These are phyloP conservation scores for Anarhynchus alexandrinus DNA, from an alignment of 2,113 vertebrate species.

Conservation along the genomic window DNA sequence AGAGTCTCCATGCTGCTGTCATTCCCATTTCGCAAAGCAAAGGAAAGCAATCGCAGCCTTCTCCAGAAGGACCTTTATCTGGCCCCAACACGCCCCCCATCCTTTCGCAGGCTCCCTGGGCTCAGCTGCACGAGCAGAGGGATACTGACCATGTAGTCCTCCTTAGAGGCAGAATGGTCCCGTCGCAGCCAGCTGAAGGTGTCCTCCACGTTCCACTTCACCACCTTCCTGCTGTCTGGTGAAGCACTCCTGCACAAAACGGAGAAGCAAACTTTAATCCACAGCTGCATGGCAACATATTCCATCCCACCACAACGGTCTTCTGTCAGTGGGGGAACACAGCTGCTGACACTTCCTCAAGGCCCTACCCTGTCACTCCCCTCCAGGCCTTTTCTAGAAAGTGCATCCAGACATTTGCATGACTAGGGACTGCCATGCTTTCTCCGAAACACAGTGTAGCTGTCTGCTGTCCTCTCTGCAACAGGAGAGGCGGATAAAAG, in stretches of 20 bases:
- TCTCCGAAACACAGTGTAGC: not conserved
- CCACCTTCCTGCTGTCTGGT: slow-evolving; percentile 95
- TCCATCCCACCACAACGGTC: rapidly evolving
- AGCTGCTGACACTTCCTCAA: not conserved
- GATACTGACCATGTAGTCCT: slow-evolving; percentile 94
- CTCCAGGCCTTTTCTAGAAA: not conserved
- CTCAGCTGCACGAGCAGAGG: not conserved
- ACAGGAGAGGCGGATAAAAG: not conserved
- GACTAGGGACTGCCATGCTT: not conserved
- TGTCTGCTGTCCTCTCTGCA: not conserved
- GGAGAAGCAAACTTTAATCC: not conserved
- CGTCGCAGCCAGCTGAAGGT: slow-evolving; percentile 97
- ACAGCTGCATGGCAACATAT: rapidly evolving
- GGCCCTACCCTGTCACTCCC: not conserved
- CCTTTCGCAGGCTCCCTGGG: not conserved
- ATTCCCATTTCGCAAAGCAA: not conserved
- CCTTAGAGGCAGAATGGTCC: slow-evolving; percentile 95
- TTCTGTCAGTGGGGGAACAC: not conserved
- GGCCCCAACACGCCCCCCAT: not conserved
- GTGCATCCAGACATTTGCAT: not conserved
- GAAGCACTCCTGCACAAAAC: slow-evolving; percentile 85
- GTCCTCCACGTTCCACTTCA: slow-evolving; percentile 98
- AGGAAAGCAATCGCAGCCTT: not conserved
- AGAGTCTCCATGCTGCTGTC: not conserved
- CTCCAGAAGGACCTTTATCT: not conserved